Evolutionary conservation across 2,797 vertebrate genomes (phyloP).

Genomic region (Fundulus diaphanus): DNA sequence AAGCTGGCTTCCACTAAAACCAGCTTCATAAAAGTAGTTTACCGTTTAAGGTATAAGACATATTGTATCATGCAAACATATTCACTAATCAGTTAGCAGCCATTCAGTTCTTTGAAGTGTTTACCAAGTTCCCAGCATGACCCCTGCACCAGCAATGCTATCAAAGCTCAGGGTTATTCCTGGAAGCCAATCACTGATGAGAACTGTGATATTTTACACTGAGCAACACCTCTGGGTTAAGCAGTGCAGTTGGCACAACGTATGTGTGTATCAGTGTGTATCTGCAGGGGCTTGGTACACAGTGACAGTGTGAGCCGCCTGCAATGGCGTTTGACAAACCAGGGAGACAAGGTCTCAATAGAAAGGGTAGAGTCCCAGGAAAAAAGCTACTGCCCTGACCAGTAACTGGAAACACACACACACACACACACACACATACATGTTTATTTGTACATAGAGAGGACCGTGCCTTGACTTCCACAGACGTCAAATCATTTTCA

Average conservation of each 20-base stretch:
- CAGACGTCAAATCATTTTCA: too few relatives aligned
- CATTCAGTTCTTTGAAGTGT: conserved; percentile 55
- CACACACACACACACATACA: neutral
- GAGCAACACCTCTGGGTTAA: conserved; percentile 58
- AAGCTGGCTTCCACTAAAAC: conserved; percentile 23
- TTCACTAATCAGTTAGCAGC: conserved; percentile 12
- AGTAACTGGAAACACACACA: conserved; percentile 42
- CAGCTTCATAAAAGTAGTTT: neutral
- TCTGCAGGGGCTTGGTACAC: conserved; percentile 51
- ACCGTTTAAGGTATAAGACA: neutral
- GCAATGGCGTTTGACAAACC: conserved; percentile 76
- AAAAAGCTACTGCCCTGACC: conserved; percentile 64
- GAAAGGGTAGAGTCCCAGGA: conserved; percentile 59
- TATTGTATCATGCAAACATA: conserved; percentile 1
- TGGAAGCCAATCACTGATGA: conserved; percentile 52
- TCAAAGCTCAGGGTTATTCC: conserved; percentile 49
- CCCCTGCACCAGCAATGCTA: conserved; percentile 10
- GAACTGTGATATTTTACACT: conserved; percentile 60
- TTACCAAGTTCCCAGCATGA: conserved; percentile 27
- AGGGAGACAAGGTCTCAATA: conserved; percentile 69
- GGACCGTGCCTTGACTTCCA: too few relatives aligned
- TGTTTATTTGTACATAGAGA: too few relatives aligned
- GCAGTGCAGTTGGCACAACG: conserved; percentile 47
- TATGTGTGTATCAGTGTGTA: conserved; percentile 48
- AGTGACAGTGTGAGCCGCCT: conserved; percentile 57